Percentiles rank a stretch among this genome's conserved stretches.
These are phyloP conservation scores for Lottia scabra DNA, from an alignment of 2,888 invertebrate genomes.

Conservation along the genomic window DNA sequence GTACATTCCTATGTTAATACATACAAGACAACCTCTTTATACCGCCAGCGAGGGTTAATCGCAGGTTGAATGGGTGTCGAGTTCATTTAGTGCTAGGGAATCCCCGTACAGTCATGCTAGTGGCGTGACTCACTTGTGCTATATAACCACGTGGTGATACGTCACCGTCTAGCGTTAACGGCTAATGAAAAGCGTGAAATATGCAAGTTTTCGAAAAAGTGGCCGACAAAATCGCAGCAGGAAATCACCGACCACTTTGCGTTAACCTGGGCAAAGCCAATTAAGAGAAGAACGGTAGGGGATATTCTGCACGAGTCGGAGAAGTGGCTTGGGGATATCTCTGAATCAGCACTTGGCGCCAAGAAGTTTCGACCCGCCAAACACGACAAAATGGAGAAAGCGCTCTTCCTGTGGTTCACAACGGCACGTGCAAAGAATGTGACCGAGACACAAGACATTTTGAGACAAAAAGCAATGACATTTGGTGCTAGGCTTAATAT, in stretches of 20 bases:
- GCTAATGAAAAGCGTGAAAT: too few relatives aligned
- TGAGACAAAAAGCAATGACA: slow-evolving; percentile 6
- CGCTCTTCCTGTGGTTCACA: slow-evolving; percentile 10
- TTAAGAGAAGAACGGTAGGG: not conserved
- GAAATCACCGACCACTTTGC: slow-evolving; percentile 8
- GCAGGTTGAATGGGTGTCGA: too few relatives aligned
- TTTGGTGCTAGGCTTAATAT: slow-evolving; percentile 9
- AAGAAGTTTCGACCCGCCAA: slow-evolving; percentile 12
- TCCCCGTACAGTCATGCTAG: too few relatives aligned
- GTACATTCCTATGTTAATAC: too few relatives aligned
- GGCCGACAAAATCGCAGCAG: slow-evolving; percentile 10
- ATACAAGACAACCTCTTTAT: too few relatives aligned
- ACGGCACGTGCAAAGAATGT: slow-evolving; percentile 4
- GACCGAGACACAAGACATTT: slow-evolving; percentile 1
- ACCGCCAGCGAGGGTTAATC: too few relatives aligned
- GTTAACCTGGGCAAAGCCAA: slow-evolving; percentile 7
- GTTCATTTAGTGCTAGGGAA: too few relatives aligned
- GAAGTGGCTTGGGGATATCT: slow-evolving; percentile 1
- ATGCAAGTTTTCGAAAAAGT: slow-evolving; percentile 6
- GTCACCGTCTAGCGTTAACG: too few relatives aligned
- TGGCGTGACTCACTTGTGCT: too few relatives aligned
- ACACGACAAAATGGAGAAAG: slow-evolving; percentile 8
- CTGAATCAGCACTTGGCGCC: slow-evolving; percentile 7
- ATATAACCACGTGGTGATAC: too few relatives aligned
- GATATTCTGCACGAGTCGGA: slow-evolving; percentile 9